Evolutionary conservation across 2,113 vertebrate genomes (phyloP).

Genomic region (Spea bombifrons): DNA sequence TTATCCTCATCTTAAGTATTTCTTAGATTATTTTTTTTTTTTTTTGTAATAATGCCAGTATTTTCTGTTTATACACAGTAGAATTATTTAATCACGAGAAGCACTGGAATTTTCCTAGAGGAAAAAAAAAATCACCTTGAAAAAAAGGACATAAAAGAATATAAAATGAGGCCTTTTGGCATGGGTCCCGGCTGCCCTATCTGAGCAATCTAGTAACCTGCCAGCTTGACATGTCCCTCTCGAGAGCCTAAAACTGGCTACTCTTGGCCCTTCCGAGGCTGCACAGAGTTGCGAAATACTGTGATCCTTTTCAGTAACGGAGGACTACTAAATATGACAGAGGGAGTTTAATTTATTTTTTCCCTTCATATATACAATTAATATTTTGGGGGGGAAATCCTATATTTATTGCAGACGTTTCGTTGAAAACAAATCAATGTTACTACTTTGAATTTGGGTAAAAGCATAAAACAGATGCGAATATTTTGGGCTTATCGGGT

Average conservation of each 20-base stretch:
- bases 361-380: slow-evolving; percentile 57
- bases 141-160: slow-evolving; percentile 57
- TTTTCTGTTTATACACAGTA: too few relatives aligned
- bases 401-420: slow-evolving; percentile 54
- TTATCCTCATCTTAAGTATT: too few relatives aligned
- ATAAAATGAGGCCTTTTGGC: slow-evolving; percentile 56
- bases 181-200: slow-evolving; percentile 54
- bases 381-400: slow-evolving; percentile 52
- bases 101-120: slow-evolving; percentile 60
- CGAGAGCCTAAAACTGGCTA: slow-evolving; percentile 59
- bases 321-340: slow-evolving; percentile 63
- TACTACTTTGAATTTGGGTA: slow-evolving; percentile 53
- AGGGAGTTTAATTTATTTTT: slow-evolving; percentile 60
- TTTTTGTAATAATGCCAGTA: too few relatives aligned
- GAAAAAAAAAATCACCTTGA: slow-evolving; percentile 59
- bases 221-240: slow-evolving; percentile 58
- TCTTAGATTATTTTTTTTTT: too few relatives aligned
- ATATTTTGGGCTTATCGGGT: slow-evolving; percentile 42
- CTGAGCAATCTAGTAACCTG: slow-evolving; percentile 58
- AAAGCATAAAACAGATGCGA: slow-evolving; percentile 45
- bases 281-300: slow-evolving; percentile 59
- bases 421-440: slow-evolving; percentile 57
- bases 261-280: slow-evolving; percentile 51
- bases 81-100: background rate
- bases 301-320: slow-evolving; percentile 63